Conservation (phyloP, 2,888 invertebrate species). For the Scaptomyza cyrtandrae region DNA sequence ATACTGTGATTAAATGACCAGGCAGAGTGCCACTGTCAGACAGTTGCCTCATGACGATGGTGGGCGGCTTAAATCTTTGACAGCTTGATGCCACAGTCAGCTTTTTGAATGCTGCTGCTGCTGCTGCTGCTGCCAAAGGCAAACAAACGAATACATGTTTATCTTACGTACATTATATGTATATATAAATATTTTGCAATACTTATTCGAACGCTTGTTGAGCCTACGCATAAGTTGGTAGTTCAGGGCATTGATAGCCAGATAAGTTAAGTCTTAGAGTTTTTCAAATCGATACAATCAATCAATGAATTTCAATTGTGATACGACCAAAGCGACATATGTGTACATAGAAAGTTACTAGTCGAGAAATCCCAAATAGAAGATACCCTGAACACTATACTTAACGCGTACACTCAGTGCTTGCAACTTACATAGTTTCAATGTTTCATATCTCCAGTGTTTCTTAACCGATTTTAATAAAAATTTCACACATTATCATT, state of each 20-base stretch:
- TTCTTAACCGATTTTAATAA: too few species aligned
- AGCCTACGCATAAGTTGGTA: constrained; percentile 24
- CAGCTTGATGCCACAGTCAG: constrained; percentile 51
- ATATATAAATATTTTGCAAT: constrained; percentile 18
- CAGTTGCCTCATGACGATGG: constrained; percentile 51
- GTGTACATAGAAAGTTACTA: too few species aligned
- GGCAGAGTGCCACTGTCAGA: constrained; percentile 72
- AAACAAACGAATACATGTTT: not conserved
- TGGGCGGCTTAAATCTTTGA: constrained; percentile 64
- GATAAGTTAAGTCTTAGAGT: not conserved
- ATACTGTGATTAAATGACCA: constrained; percentile 80
- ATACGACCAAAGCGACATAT: not conserved
- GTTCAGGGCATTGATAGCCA: constrained; percentile 25
- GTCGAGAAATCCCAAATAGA: too few species aligned
- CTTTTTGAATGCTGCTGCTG: not conserved
- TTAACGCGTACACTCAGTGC: too few species aligned
- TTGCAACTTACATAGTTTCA: too few species aligned
- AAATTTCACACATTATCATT: too few species aligned
- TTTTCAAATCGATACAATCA: constrained; percentile 24
- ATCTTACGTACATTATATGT: too few species aligned
- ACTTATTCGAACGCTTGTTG: constrained; percentile 23
- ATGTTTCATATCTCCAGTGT: too few species aligned
- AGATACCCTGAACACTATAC: too few species aligned
- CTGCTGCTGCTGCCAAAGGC: not conserved
- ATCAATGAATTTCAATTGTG: constrained; percentile 14